A percentile compares a stretch with the other conserved stretches of the same genome.
Conservation (phyloP, 2,888 invertebrate genomes). For the Pyrocoelia pectoralis region DNA sequence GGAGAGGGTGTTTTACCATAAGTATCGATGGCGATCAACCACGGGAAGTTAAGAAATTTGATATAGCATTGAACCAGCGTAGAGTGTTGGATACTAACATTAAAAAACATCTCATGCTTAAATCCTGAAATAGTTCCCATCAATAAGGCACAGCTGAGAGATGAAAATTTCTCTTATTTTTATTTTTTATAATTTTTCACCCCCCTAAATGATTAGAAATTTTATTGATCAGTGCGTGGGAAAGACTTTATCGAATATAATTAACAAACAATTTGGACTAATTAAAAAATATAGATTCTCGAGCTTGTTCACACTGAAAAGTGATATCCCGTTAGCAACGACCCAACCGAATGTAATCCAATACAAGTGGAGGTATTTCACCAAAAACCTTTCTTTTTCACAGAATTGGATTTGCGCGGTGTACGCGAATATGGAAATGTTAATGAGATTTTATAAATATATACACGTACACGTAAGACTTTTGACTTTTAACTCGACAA, state of each 20-base stretch:
- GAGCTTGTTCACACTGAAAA: constrained; percentile 36
- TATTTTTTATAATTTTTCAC: neutral
- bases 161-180: neutral
- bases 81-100: constrained; percentile 12
- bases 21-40: constrained; percentile 40
- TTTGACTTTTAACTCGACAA: neutral
- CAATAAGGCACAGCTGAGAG: constrained; percentile 5
- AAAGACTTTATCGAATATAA: constrained; percentile 3
- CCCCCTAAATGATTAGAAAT: neutral
- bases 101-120: constrained; percentile 19
- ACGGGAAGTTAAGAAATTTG: constrained; percentile 41
- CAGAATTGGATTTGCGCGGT: constrained; percentile 26
- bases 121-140: constrained; percentile 19
- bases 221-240: neutral
- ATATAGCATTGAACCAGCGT: constrained; percentile 20
- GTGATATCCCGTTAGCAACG: constrained; percentile 33
- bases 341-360: constrained; percentile 30
- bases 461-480: neutral
- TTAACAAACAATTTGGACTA: constrained; percentile 20
- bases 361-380: constrained; percentile 35
- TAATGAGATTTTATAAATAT: neutral
- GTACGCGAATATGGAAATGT: constrained; percentile 25
- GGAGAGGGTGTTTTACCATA: constrained; percentile 37
- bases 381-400: constrained; percentile 36
- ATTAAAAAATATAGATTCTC: constrained; percentile 24